phyloP scores from a whole-genome alignment of 2,888 invertebrate species.

The Mesoligia furuncula region DNA sequence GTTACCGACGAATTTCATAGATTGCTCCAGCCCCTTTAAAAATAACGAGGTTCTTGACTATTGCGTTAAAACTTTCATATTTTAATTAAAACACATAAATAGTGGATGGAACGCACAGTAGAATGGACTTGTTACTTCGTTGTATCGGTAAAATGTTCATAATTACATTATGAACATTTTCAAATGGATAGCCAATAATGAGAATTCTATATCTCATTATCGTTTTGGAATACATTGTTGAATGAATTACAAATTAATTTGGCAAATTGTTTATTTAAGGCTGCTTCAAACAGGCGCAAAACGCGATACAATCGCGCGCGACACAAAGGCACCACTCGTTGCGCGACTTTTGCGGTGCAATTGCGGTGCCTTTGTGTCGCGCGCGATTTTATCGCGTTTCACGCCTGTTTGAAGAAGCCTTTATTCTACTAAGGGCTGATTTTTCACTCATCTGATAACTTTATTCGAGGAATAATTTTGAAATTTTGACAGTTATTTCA shows the following conservation, averaged over 20 bases:
- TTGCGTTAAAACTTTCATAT: constrained; percentile 65
- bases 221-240: background rate
- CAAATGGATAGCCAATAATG: background rate
- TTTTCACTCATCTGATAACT: no score
- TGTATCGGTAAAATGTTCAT: constrained; percentile 11
- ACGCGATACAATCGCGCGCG: no score
- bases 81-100: constrained; percentile 58
- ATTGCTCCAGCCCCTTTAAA: constrained; percentile 59
- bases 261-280: background rate
- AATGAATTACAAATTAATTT: constrained; percentile 4
- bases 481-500: no score
- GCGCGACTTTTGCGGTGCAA: no score
- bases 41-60: constrained; percentile 65
- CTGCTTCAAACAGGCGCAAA: no score
- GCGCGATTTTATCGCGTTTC: no score
- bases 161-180: background rate
- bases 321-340: no score
- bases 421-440: no score
- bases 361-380: no score
- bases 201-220: background rate
- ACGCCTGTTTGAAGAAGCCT: no score
- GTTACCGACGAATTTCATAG: constrained; percentile 46
- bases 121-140: constrained; percentile 36
- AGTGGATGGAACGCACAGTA: constrained; percentile 31
- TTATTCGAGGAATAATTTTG: no score